These are phyloP conservation scores for Caenorhabditis sp. DNA, from an alignment of 2,888 invertebrate genomes.

Conservation along the genomic window DNA sequence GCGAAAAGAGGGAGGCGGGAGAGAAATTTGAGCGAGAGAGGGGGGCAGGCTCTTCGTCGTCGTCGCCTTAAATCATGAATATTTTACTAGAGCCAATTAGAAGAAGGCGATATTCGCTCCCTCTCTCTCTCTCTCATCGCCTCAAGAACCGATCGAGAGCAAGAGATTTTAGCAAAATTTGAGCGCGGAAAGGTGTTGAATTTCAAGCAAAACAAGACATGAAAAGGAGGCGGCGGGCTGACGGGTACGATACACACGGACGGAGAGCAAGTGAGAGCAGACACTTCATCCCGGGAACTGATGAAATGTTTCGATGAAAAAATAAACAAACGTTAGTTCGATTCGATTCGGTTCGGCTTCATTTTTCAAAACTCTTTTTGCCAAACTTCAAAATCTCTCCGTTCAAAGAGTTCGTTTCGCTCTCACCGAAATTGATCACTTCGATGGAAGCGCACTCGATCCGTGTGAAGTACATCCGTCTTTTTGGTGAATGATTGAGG, in stretches of 20 bases:
- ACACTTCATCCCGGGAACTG: no score
- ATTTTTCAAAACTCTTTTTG: no score
- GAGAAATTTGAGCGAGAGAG: slow-evolving; percentile 25
- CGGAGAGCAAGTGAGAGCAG: not conserved
- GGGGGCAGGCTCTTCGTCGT: slow-evolving; percentile 13
- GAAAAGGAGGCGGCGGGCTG: not conserved
- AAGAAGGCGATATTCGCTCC: slow-evolving; percentile 18
- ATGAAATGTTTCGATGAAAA: no score
- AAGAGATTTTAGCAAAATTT: slow-evolving; percentile 47
- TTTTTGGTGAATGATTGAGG: slow-evolving; percentile 37
- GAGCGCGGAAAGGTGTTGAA: slow-evolving; percentile 49
- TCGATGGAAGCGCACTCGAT: slow-evolving; percentile 11
- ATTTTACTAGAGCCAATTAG: slow-evolving; percentile 58
- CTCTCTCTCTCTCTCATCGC: not conserved
- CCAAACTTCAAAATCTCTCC: no score
- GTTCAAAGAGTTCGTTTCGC: no score
- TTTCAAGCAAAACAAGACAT: slow-evolving; percentile 45
- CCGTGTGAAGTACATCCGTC: slow-evolving; percentile 51
- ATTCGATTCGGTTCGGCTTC: no score
- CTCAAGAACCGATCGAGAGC: not conserved
- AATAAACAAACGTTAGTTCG: no score
- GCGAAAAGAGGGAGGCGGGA: slow-evolving; percentile 15
- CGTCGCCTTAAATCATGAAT: slow-evolving; percentile 53
- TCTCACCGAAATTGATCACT: no score
- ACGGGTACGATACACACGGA: not conserved